Base-by-base conservation (phyloP, 1,140 invertebrate species). In the Bradysia coprophila region DNA sequence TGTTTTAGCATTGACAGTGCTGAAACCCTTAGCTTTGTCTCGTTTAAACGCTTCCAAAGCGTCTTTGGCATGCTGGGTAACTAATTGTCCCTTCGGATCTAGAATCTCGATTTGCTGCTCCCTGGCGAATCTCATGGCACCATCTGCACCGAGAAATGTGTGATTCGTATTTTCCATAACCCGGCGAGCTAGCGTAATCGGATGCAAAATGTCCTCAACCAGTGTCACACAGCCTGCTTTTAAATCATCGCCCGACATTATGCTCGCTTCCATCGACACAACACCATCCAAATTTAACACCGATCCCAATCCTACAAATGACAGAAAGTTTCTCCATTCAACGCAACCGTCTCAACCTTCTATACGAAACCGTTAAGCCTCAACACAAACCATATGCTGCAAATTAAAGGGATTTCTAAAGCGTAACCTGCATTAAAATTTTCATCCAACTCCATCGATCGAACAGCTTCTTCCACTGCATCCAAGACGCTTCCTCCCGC, bases 401-500 rank as follows among this genome's bases (percentile, higher is more conserved):
- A n/a, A n/a, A n/a, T n/a, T n/a, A n/a, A n/a, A n/a, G n/a, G n/a
- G n/a, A n/a, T n/a, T n/a, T n/a, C n/a, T n/a, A n/a, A n/a, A n/a
- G n/a, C n/a, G n/a, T n/a, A 11, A 39, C 38, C 58, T 32, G 71
- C 70, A 71, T 89, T 87, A 54, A 88, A 89, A 20, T 67, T 68
- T 50, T 77, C 74, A 62, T 85, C 73, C 48, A 81, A 71, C 61
- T 91, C 85, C 72, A 91, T 73, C 34, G 66, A 63, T 18, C 69
- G 66, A 16, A 89, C 72, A n/a, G 84, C 81, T 21, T 69, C 69
- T 59, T 85, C 79, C 2, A 86, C 81, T 21, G 83, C 82, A 61
- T 86, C 78, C 11, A 85, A 46, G 10, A 74, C 70, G 49, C 56
- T 68, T 2, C 70, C 71, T 8, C 65, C 65, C 10, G 58, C 48